Base-by-base conservation (phyloP, 2,888 invertebrate genomes). In the Noctua comes region DNA sequence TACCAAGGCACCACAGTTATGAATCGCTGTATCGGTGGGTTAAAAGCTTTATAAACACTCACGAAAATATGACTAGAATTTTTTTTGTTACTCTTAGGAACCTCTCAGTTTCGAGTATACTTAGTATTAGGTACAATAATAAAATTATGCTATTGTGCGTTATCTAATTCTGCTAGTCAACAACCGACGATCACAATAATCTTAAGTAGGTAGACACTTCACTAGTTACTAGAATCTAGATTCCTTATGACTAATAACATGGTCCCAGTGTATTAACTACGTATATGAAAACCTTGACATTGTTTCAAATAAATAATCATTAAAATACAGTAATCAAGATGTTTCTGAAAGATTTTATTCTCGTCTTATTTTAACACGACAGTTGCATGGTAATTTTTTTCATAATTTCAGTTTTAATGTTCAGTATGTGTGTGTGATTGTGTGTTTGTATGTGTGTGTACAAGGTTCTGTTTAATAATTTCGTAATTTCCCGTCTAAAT, bases 51-150 rank as follows among this genome's bases (percentile, higher is more conserved):
- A 70, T 77, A 81, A 86, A 86, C 78, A 84, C 82, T 85, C 87
- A 87, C 77, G 77, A 90, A 88, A 86, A 88, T 92, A 91, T 92
- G 94, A 94, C 94, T 94, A 94, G 94, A 92, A 78, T 86, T 83
- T 89, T 82, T 82, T 88, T 83, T 80, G 68, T 80, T 82, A 76
- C 76, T 82, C 74, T 77, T 89, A 89, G 84, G 80, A 79, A 79
- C 80, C 51, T 81, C 64, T 57, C 76, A 83, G 57, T 82, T 81
- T 76, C 73, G 64, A 83, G 51, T 90, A 86, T 86, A 87, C 82
- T 57, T 68, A 54, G 2, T 62, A 76, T 11, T 48, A 77, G 27
- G 21, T 66, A 70, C 71, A 36, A 71, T 68, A 73, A 77, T 84
- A 76, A 64, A 86, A 73, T 77, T 79, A 79, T 68, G 59, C 66